Evolutionary conservation across 1,140 invertebrate species (phyloP).

Genomic region (Drosophila orosa): DNA sequence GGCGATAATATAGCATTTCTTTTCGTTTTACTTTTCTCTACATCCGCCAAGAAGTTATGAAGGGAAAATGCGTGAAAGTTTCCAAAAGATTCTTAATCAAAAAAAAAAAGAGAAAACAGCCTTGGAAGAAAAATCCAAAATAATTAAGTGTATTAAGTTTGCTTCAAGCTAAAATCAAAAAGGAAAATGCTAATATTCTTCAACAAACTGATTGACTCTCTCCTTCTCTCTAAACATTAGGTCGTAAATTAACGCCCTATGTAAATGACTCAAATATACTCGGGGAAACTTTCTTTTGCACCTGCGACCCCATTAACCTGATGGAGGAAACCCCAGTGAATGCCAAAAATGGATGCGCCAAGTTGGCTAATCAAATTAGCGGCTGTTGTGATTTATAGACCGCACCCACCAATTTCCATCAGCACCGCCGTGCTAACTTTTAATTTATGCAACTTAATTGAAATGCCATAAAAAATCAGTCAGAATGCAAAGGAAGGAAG

Average conservation of each 20-base stretch:
- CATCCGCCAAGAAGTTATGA: conserved; percentile 15
- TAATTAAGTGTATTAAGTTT: conserved; percentile 38
- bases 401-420: conserved; percentile 16
- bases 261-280: conserved; percentile 36
- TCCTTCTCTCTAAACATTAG: neutral
- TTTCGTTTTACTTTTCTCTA: neutral
- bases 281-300: conserved; percentile 28
- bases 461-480: conserved; percentile 56
- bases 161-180: neutral
- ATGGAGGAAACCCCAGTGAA: conserved; percentile 28
- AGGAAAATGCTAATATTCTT: conserved; percentile 27
- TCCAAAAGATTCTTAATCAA: conserved; percentile 7
- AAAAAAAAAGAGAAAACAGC: neutral
- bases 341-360: conserved; percentile 46
- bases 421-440: conserved; percentile 35
- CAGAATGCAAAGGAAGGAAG: conserved; percentile 17
- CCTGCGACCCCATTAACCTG: conserved; percentile 49
- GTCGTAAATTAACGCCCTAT: conserved; percentile 38
- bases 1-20: conserved; percentile 53
- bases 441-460: conserved; percentile 67
- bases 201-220: conserved; percentile 24
- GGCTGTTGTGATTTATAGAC: conserved; percentile 58
- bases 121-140: neutral
- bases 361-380: conserved; percentile 61
- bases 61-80: conserved; percentile 14